Evolutionary conservation across 2,797 vertebrate genomes (phyloP), one percentile per base, ranked within the genome.

Genomic region (Myotis findleyi): DNA sequence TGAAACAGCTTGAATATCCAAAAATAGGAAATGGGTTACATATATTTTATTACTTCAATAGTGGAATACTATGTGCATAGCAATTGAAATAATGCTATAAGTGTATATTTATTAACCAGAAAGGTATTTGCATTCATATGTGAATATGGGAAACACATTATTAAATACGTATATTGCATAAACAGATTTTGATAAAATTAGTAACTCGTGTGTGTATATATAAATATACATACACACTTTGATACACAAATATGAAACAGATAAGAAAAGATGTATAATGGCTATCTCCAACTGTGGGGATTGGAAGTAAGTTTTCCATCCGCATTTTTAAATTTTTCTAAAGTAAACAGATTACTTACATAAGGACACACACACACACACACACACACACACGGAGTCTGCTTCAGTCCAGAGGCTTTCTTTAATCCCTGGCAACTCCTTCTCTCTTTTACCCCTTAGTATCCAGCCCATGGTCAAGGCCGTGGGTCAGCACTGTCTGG

Each of bases 161-260:
- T 79, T 75, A 79, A 88, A 88, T 72, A 62, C 2, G 0, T 30
- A 51, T 30, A 77, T 49, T 66, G 0, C 7, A 30, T 89, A 33
- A 57, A 59, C 33, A 76, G 1, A 93, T 62, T 73, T 82, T 81
- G 36, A 83, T 83, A 59, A 93, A 94, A 87, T 84, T 91, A 33
- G 14, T 91, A 79, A 59, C 25, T 44, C 20, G 1, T 53, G 9
- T 76, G 14, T 76, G 2, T 18, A 7, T 53, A 10, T 76, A n/a
- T 10, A 81, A 16, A 57, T 1, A 83, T 5, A 51, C 14, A 27
- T 9, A n/a, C 17, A 80, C 5, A 73, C 21, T 53, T 72, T 53
- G 3, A 23, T 38, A 33, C 6, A 64, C 20, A 13, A 79, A 75
- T 38, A 71, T 49, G 57, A 53, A 88, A 66, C 20, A 18, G 30